These are phyloP conservation scores for Lagorchestes hirsutus DNA, from an alignment of 2,797 vertebrate species.

Conservation along the genomic window DNA sequence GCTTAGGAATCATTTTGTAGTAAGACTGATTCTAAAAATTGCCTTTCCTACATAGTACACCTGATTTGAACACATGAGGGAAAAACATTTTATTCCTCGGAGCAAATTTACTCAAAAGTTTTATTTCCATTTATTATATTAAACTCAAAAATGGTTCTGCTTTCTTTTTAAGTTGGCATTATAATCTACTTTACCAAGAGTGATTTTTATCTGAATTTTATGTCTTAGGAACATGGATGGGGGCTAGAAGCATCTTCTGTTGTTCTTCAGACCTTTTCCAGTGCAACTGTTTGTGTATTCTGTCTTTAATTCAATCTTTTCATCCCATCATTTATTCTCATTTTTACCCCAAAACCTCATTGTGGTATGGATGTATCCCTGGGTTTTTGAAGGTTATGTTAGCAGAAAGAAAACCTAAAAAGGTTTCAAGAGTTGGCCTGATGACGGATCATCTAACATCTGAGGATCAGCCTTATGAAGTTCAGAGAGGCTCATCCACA, in stretches of 20 bases:
- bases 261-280: background rate
- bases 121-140: background rate
- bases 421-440: background rate
- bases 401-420: background rate
- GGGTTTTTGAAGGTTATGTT: background rate
- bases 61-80: background rate
- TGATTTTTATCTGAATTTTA: background rate
- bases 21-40: background rate
- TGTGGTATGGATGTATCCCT: background rate
- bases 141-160: background rate
- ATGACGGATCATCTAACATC: background rate
- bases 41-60: fast-evolving
- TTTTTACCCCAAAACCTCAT: background rate
- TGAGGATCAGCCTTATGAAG: background rate
- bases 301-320: background rate
- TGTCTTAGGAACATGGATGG: background rate
- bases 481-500: background rate
- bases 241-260: background rate
- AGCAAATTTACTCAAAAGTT: background rate
- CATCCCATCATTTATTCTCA: background rate
- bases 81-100: background rate
- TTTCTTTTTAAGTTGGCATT: background rate
- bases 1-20: background rate
- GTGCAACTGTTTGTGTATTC: background rate
- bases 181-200: background rate